phyloP scores from a whole-genome alignment of 1,140 invertebrate species.

The Myzus persicae region DNA sequence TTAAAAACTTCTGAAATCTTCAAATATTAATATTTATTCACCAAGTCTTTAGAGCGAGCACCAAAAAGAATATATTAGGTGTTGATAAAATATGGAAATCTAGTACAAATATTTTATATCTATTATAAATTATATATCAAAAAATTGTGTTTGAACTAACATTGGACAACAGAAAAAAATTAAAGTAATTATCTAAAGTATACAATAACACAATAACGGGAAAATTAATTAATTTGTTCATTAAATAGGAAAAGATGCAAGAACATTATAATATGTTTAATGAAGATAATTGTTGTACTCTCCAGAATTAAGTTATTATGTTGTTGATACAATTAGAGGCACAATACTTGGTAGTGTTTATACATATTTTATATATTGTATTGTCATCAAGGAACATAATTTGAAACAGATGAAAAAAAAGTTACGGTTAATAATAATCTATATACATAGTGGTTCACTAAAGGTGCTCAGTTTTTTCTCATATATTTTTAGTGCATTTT shows the following conservation, averaged over 20 bases:
- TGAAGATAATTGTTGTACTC: neutral
- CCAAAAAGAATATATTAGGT: neutral
- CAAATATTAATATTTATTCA: neutral
- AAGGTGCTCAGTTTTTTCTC: neutral
- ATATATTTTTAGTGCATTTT: neutral
- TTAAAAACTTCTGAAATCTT: neutral
- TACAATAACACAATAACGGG: neutral
- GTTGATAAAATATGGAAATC: neutral
- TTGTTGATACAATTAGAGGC: neutral
- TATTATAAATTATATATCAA: neutral
- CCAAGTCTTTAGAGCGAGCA: neutral
- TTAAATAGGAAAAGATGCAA: constrained; percentile 15
- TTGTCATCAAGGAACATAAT: constrained; percentile 41
- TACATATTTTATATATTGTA: constrained; percentile 39
- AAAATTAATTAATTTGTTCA: constrained; percentile 26
- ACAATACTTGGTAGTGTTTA: neutral
- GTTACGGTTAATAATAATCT: constrained; percentile 23
- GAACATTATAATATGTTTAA: constrained; percentile 28
- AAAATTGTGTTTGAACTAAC: neutral
- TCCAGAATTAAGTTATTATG: neutral
- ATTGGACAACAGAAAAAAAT: neutral
- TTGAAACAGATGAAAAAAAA: constrained; percentile 29
- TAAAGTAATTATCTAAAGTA: neutral
- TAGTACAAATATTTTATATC: neutral
- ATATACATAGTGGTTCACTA: constrained; percentile 36